A percentile compares a stretch with the other conserved stretches of the same genome.
phyloP scores from a whole-genome alignment of 2,888 invertebrate species.

The Pasiphila rectangulata region DNA sequence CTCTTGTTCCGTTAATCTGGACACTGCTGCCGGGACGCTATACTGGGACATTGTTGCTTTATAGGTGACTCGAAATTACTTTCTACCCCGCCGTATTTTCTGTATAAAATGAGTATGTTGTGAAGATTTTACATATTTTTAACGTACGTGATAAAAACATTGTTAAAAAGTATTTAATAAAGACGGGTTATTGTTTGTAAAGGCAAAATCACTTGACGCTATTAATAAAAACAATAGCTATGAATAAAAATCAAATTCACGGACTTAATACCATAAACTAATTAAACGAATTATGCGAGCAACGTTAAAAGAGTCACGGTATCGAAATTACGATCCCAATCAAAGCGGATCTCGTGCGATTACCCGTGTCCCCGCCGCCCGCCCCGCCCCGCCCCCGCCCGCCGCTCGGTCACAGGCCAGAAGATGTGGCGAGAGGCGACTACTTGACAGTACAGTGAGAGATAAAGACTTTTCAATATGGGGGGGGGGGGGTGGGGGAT shows the following conservation, averaged over 20 bases:
- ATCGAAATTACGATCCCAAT: slow-evolving; percentile 54
- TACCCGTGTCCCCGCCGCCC: slow-evolving; percentile 25
- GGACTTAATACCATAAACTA: slow-evolving; percentile 12
- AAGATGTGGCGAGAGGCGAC: no score
- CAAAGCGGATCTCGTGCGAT: slow-evolving; percentile 56
- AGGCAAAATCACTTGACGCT: not conserved
- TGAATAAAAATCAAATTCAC: not conserved
- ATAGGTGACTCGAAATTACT: not conserved
- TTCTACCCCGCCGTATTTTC: not conserved
- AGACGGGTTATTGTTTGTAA: not conserved
- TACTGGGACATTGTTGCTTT: not conserved
- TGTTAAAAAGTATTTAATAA: not conserved
- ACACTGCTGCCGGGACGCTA: not conserved
- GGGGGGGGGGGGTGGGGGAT: no score
- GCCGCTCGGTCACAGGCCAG: not conserved
- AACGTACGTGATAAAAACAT: not conserved
- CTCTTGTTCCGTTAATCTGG: not conserved
- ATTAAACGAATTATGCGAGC: slow-evolving; percentile 34
- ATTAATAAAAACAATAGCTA: not conserved
- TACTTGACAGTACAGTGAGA: no score
- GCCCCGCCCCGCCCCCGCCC: not conserved
- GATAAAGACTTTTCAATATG: no score
- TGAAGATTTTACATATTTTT: no score
- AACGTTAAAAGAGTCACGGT: slow-evolving; percentile 44
- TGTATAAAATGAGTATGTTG: no score